These are phyloP conservation scores for Pemphredon lugubris DNA, from an alignment of 2,888 invertebrate species.

Conservation along the genomic window DNA sequence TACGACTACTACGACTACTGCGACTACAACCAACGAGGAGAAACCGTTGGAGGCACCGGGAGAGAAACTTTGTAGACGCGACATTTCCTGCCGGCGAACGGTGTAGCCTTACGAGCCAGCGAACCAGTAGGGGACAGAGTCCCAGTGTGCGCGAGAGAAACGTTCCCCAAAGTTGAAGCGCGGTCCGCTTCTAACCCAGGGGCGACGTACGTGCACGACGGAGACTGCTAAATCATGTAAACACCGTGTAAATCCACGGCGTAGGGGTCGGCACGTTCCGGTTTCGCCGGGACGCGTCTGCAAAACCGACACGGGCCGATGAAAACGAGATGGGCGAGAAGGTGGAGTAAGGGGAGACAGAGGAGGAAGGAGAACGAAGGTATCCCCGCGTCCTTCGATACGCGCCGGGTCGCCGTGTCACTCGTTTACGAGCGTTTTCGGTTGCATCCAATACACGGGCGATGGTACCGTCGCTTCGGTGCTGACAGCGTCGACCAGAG, in stretches of 20 bases:
- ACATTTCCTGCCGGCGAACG: constrained; percentile 72
- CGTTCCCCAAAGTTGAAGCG: constrained; percentile 45
- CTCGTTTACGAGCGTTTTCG: constrained; percentile 17
- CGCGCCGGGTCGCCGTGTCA: constrained; percentile 11
- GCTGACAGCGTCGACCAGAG: constrained; percentile 18
- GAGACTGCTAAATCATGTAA: constrained; percentile 74
- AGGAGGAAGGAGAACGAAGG: not conserved
- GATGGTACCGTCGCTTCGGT: too few relatives aligned
- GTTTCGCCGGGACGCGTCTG: constrained; percentile 9
- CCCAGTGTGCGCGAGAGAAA: constrained; percentile 37
- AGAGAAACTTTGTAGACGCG: constrained; percentile 75
- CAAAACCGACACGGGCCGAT: constrained; percentile 7
- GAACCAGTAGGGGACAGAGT: constrained; percentile 32
- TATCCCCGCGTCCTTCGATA: constrained; percentile 12
- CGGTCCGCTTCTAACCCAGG: constrained; percentile 18
- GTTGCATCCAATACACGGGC: too few relatives aligned
- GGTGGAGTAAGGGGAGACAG: not conserved
- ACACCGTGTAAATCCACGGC: constrained; percentile 71
- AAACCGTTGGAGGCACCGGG: constrained; percentile 38
- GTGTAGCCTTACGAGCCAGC: constrained; percentile 42
- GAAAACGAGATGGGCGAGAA: not conserved
- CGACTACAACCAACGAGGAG: too few relatives aligned
- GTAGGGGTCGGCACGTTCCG: constrained; percentile 39
- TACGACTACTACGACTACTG: too few relatives aligned
- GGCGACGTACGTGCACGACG: constrained; percentile 35